Evolutionary conservation across 1,140 invertebrate species (phyloP).

Genomic region (Pinna nobilis): DNA sequence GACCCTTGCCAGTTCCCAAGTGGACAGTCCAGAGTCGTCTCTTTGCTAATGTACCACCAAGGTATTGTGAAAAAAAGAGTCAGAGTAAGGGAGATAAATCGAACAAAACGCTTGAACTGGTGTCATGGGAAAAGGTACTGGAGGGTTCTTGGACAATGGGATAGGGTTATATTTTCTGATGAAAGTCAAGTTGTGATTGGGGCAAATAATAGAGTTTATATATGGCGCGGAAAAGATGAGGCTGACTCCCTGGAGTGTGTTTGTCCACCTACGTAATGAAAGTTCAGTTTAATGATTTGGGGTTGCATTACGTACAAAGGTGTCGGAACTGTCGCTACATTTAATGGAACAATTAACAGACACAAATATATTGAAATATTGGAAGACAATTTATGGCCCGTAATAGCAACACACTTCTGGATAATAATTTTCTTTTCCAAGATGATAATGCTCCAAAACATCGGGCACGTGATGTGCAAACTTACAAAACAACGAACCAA

Average conservation of each 20-base stretch:
- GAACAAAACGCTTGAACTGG: slow-evolving; percentile 10
- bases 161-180: slow-evolving; percentile 19
- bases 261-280: slow-evolving; percentile 5
- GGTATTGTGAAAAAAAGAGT: slow-evolving; percentile 7
- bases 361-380: slow-evolving; percentile 21
- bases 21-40: background rate
- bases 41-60: background rate
- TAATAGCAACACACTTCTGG: slow-evolving; percentile 6
- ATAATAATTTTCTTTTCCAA: slow-evolving; percentile 16
- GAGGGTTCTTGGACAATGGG: slow-evolving; percentile 3
- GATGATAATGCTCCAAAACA: slow-evolving; percentile 27
- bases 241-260: background rate
- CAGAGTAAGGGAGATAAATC: background rate
- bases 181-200: slow-evolving; percentile 18
- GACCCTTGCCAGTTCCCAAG: background rate
- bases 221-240: slow-evolving; percentile 18
- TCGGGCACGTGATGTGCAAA: slow-evolving; percentile 2
- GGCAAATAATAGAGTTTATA: slow-evolving; percentile 2
- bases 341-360: background rate
- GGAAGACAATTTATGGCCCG: slow-evolving; percentile 9
- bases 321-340: background rate
- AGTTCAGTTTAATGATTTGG: slow-evolving; percentile 23
- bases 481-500: slow-evolving; percentile 12
- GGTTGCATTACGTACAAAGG: slow-evolving; percentile 10
- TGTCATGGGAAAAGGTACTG: slow-evolving; percentile 7